Evolutionary conservation across 2,797 vertebrate species (phyloP).

Genomic region (Alca torda): DNA sequence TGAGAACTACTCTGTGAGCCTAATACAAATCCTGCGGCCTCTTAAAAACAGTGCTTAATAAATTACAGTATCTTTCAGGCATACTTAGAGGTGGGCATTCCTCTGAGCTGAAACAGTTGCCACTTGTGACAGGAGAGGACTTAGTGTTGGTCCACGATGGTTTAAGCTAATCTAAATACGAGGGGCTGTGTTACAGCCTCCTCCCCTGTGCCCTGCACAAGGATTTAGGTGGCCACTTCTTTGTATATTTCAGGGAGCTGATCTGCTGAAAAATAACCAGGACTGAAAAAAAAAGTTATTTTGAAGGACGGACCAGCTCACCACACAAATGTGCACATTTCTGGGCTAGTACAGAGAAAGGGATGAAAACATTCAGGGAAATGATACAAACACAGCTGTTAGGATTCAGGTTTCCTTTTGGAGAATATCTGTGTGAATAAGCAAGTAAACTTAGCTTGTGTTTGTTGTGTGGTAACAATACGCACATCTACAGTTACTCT

Average conservation of each 20-base stretch:
- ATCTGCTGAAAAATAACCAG: background rate
- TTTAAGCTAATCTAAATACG: background rate
- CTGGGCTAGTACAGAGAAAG: background rate
- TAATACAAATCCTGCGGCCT: background rate
- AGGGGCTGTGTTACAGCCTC: background rate
- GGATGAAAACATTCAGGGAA: background rate
- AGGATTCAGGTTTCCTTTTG: background rate
- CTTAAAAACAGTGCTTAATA: background rate
- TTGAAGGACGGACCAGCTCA: background rate
- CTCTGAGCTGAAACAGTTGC: background rate
- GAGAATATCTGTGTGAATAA: background rate
- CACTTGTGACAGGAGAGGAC: background rate
- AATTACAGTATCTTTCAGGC: background rate
- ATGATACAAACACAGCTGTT: rapidly evolving
- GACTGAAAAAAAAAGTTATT: background rate
- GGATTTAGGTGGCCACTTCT: background rate
- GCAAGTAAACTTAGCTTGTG: background rate
- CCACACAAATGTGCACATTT: background rate
- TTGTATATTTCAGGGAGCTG: background rate
- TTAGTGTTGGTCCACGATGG: background rate
- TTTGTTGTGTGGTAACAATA: background rate
- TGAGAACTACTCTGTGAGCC: background rate
- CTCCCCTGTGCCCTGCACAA: background rate
- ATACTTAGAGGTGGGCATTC: background rate
- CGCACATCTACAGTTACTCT: background rate